These are phyloP conservation scores for Globicephala melas DNA, from an alignment of 2,113 vertebrate species.

Conservation along the genomic window DNA sequence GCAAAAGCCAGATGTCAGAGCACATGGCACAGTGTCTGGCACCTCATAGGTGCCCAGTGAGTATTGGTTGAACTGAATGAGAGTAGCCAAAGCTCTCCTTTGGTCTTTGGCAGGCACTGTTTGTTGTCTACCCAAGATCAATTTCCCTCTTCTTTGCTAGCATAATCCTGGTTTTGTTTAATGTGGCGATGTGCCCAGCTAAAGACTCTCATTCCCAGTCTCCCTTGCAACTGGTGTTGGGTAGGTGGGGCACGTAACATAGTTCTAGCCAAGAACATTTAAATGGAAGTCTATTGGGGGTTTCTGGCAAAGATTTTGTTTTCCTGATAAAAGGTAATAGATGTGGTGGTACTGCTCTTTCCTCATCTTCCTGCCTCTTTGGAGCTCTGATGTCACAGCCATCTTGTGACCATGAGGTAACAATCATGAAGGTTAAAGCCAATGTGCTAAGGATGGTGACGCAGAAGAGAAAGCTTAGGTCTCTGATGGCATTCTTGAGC, in stretches of 20 bases:
- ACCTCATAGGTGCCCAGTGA: background rate
- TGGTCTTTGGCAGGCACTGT: background rate
- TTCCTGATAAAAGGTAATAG: background rate
- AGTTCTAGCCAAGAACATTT: background rate
- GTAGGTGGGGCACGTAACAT: background rate
- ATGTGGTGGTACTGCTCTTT: background rate
- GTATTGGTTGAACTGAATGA: background rate
- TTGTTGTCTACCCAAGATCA: slow-evolving; percentile 23
- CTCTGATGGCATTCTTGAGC: background rate
- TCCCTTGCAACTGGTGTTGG: background rate
- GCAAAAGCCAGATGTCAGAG: slow-evolving; percentile 35
- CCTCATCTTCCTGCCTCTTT: background rate
- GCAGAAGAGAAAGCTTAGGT: background rate
- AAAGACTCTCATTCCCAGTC: slow-evolving; percentile 1
- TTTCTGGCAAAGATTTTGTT: slow-evolving; percentile 11
- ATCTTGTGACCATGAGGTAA: background rate
- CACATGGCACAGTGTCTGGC: slow-evolving; percentile 16
- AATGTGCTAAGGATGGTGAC: background rate
- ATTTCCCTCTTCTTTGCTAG: slow-evolving; percentile 44
- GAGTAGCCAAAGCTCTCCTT: background rate
- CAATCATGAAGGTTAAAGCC: background rate
- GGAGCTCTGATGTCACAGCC: background rate
- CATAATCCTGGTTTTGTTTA: slow-evolving; percentile 56
- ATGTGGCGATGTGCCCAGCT: background rate
- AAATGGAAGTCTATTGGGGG: slow-evolving; percentile 21